Conservation (phyloP, 2,113 vertebrate genomes). For the Machaerirhynchus nigripectus region DNA sequence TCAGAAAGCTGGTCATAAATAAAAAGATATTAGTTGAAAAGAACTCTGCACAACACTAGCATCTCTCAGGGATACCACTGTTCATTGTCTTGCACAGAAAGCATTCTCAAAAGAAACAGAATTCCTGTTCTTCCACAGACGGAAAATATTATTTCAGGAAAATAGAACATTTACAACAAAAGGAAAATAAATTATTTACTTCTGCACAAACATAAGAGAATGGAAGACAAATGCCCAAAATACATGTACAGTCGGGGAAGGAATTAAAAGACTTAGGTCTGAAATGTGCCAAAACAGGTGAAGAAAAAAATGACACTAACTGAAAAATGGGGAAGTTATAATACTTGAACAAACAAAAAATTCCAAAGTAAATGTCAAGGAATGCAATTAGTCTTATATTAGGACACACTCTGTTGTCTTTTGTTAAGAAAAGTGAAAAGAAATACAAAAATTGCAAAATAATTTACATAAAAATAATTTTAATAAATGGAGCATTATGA, state of each 20-base stretch:
- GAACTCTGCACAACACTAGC: neutral
- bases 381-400: neutral
- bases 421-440: neutral
- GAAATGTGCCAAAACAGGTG: neutral
- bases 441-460: neutral
- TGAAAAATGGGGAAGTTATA: neutral
- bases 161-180: neutral
- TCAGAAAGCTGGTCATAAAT: neutral
- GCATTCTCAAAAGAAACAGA: neutral
- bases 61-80: neutral
- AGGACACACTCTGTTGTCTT: neutral
- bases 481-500: neutral
- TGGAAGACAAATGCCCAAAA: neutral
- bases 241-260: neutral
- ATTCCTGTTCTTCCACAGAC: neutral
- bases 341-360: neutral
- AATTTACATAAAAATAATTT: neutral
- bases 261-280: neutral
- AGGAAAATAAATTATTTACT: neutral
- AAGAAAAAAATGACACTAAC: neutral
- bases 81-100: neutral
- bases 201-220: neutral
- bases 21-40: neutral
- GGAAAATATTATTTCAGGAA: neutral
- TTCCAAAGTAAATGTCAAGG: neutral